Evolutionary conservation across 1,140 invertebrate species (phyloP), one percentile per base, ranked within the genome.

Genomic region (Euura lappo): DNA sequence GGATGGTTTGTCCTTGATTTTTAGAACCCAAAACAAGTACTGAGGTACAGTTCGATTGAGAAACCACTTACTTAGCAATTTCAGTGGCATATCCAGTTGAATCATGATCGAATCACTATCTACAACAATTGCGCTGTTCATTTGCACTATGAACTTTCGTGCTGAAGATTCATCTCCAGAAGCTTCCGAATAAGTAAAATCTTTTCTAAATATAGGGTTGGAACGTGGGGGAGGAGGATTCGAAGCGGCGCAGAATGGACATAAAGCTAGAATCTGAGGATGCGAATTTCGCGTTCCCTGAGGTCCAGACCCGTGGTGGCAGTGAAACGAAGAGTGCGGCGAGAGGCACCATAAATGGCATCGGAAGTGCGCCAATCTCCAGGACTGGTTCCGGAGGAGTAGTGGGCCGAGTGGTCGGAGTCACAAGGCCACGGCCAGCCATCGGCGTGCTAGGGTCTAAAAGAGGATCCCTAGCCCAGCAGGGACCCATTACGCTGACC

Each of bases 241-340:
- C 89, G 2, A 93, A 93, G 80, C 87, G 90, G 70, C 88, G 88
- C 73, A 90, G 90, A 79, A 87, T 92, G 80, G 91, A 92, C 75
- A 88, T 92, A 65, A 92, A 92, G 81, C 79, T 93, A 51, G 92
- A 93, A 81, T 91, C 91, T 70, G 92, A 93, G 76, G 91, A 93
- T 76, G 91, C 91, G 45, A 93, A 92, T 71, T 88, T 88, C 74
- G 73, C 85, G 3, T 88, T 88, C 67, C 83, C 85, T 11, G 85
- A 87, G 66, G 82, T 84, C 68, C 71, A 44, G 68, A 47, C 68
- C 44, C 72, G 64, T 45, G 72, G 69, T 45, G 66, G 73, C 4
- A 78, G 69, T 10, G 80, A 84, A 7, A 76, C 65, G 44, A 84
- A 85, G n/a, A 69, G 75, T 6, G 76, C 5, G 13, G 72, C 66